Base-by-base conservation (phyloP, 1,140 invertebrate species). In the Hesperophylax magnus region DNA sequence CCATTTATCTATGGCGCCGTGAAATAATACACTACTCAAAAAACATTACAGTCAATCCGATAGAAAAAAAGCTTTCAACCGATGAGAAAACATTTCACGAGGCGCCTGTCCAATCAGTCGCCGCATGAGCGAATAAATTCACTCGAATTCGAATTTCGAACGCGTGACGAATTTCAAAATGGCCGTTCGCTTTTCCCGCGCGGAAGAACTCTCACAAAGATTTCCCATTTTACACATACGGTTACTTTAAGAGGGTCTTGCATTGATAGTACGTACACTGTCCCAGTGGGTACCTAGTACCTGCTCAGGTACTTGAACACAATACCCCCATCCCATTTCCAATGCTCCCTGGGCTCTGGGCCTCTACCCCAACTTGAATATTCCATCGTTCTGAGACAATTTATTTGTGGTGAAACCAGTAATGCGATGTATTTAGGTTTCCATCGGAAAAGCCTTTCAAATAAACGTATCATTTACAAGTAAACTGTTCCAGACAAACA, bases 91-190 rank as follows among this genome's bases (percentile, higher is more conserved):
- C 75, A 61, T 60, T 77, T 61, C 75, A 60, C 75, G 75, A 58
- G 17, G 75, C 52, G 58, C 34, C 77, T 56, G 77, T 53, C 76
- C 81, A 82, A 82, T 82, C 78, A 78, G 78, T n/a, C 75, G 63
- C 34, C 63, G 81, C 78, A 74, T 75, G 71, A 78, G 31, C 65
- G 77, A 82, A 82, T 81, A 79, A 80, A 81, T 81, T 83, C 82
- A 65, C 82, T 81, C 82, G 77, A 81, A 83, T 83, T 83, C 75
- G 80, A 83, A 83, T 81, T 83, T 79, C 61, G 79, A 74, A 81
- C 79, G 82, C 79, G 79, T 67, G 79, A 79, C 77, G 79, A 83
- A 83, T 83, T 77, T 34, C 34, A 83, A 83, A 72, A 79, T 75
- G 69, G 53, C 53, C 61, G 63, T 52, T 63, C 65, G 69, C 34